Evolutionary conservation across 2,113 vertebrate species (phyloP).

Genomic region (Madoqua kirkii): DNA sequence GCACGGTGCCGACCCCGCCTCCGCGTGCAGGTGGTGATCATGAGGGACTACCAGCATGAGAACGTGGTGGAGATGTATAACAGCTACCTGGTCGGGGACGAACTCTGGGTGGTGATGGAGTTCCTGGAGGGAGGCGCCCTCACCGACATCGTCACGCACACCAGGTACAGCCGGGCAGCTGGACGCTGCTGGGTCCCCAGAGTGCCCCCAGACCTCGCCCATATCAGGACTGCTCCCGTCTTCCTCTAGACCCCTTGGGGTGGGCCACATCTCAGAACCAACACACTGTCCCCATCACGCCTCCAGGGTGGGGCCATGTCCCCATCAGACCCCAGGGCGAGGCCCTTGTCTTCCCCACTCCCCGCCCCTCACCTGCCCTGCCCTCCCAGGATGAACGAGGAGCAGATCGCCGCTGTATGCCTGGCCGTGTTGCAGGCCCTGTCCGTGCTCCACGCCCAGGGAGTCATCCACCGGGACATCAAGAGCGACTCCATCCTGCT

Average conservation of each 20-base stretch:
- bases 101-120: constrained; percentile 99
- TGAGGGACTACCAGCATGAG: constrained; percentile 97
- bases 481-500: constrained; percentile 99
- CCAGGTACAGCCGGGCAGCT: constrained; percentile 79
- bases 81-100: constrained; percentile 96
- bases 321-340: neutral
- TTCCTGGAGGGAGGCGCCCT: constrained; percentile 95
- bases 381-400: constrained; percentile 91
- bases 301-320: neutral
- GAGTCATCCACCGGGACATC: constrained; percentile 96
- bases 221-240: neutral
- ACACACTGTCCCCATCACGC: neutral
- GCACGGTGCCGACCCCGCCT: rapidly evolving
- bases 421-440: constrained; percentile 91
- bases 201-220: neutral
- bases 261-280: neutral
- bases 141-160: constrained; percentile 96
- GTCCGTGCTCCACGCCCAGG: constrained; percentile 92
- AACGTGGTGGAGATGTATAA: constrained; percentile 99
- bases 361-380: rapidly evolving
- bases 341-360: neutral
- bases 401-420: constrained; percentile 95
- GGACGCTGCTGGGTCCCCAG: neutral
- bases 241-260: neutral
- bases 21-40: constrained; percentile 91